Evolutionary conservation across 2,113 vertebrate species (phyloP).

Genomic region (Montifringilla adamsi): DNA sequence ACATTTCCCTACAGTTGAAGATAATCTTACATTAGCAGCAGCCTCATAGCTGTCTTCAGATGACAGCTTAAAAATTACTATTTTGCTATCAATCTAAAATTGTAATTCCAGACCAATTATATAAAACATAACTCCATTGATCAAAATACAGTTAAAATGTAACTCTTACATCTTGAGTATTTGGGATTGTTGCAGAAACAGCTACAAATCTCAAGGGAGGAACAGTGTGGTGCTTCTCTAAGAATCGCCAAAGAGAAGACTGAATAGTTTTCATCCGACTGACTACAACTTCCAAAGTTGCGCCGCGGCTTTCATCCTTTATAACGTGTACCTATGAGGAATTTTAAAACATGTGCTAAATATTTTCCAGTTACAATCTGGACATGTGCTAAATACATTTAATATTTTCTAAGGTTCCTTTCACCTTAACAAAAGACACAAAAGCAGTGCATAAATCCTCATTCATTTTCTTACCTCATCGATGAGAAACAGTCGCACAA

Average conservation of each 20-base stretch:
- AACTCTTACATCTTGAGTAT: conserved; percentile 87
- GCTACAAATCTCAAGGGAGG: conserved; percentile 89
- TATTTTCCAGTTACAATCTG: not conserved
- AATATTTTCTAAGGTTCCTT: not conserved
- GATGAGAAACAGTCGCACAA: conserved; percentile 92
- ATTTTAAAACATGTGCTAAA: not conserved
- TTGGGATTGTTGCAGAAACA: conserved; percentile 95
- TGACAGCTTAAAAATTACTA: not conserved
- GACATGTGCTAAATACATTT: not conserved
- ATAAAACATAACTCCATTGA: not conserved
- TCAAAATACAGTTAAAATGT: conserved; percentile 10
- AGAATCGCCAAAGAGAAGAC: conserved; percentile 66
- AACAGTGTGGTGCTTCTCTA: conserved; percentile 57
- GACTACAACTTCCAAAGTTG: conserved; percentile 94
- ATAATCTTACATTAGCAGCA: not conserved
- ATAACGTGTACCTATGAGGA: conserved; percentile 86
- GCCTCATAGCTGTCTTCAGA: not conserved
- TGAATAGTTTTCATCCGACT: conserved; percentile 96
- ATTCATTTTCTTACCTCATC: conserved; percentile 83
- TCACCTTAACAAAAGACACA: conserved; percentile 1
- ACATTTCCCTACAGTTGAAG: not conserved
- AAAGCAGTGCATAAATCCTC: not conserved
- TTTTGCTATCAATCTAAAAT: not conserved
- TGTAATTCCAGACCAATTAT: not conserved
- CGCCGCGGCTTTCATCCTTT: conserved; percentile 91